Conservation (phyloP, 2,113 vertebrate genomes). For the Gnathonemus echidnorhynchus region DNA sequence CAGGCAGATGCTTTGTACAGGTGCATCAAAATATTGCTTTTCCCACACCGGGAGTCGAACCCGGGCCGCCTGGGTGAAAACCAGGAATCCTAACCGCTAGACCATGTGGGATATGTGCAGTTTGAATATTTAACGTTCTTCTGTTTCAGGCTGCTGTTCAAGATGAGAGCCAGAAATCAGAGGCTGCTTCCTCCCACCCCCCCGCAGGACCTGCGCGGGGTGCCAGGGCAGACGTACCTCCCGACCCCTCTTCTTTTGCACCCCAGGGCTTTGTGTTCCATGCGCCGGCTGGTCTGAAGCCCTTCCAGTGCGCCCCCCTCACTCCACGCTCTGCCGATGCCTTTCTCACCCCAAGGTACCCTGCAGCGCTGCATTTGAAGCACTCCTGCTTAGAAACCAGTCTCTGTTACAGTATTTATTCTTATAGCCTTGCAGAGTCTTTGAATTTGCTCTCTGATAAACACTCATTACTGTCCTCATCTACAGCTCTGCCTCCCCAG, state of each 20-base stretch:
- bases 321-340: conserved; percentile 66
- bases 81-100: not conserved
- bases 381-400: not conserved
- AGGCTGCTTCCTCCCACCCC: too few species aligned
- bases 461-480: not conserved
- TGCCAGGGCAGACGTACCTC: conserved; percentile 43
- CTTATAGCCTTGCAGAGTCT: not conserved
- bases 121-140: not conserved
- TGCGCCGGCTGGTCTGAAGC: conserved; percentile 63
- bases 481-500: conserved; percentile 19
- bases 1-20: not conserved
- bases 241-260: conserved; percentile 72
- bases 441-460: not conserved
- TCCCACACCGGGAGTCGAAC: not conserved
- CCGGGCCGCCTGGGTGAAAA: not conserved
- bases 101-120: not conserved
- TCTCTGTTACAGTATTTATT: conserved; percentile 7
- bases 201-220: not conserved
- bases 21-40: not conserved
- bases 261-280: conserved; percentile 80
- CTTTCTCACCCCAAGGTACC: conserved; percentile 65
- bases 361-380: not conserved
- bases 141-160: not conserved
- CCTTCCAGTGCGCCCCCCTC: conserved; percentile 68
- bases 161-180: not conserved